Percentiles rank a stretch among this genome's conserved stretches.
Conservation (phyloP, 2,113 vertebrate species). For the Patagioenas fasciata region DNA sequence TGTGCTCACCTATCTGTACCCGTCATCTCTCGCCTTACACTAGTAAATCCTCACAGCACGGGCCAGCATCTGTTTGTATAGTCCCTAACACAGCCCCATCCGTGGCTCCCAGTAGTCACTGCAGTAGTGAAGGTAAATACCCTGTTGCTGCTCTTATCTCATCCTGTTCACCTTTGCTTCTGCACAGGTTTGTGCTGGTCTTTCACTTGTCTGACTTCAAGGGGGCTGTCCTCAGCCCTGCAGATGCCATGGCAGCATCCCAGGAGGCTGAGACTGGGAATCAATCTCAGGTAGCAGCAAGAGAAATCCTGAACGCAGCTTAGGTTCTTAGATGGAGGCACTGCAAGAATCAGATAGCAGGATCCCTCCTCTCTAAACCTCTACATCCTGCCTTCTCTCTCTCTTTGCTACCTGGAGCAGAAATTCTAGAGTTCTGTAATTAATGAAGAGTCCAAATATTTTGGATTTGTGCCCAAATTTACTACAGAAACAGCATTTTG, state of each 20-base stretch:
- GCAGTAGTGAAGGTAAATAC: not conserved
- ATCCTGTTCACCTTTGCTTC: not conserved
- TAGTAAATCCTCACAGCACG: not conserved
- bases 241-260: not conserved
- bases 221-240: not conserved
- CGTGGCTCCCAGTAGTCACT: not conserved
- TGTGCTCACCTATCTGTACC: not conserved
- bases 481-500: not conserved
- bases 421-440: not conserved
- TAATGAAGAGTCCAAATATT: not conserved
- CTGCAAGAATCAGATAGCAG: not conserved
- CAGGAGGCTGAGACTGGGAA: not conserved
- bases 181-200: not conserved
- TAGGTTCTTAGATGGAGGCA: fast-evolving
- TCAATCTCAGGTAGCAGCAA: not conserved
- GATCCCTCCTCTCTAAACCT: not conserved
- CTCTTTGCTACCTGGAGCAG: not conserved
- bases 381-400: not conserved
- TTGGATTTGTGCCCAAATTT: not conserved
- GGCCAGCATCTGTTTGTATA: not conserved
- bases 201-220: not conserved
- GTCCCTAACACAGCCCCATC: not conserved
- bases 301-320: not conserved
- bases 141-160: not conserved
- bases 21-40: not conserved